Conservation (phyloP, 2,797 vertebrate genomes). For the Novumbra hubbsi region DNA sequence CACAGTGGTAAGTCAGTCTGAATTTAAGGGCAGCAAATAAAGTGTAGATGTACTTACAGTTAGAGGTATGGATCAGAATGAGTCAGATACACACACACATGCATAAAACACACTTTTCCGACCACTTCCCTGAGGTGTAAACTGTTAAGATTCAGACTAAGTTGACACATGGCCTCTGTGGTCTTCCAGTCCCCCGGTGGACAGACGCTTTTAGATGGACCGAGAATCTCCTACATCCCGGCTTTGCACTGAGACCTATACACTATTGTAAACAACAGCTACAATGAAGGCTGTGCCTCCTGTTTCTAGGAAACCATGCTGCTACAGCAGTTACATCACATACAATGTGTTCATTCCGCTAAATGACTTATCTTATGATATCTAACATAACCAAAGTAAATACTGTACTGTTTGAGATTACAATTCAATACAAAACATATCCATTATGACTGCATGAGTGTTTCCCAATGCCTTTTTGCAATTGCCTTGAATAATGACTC, state of each 20-base stretch:
- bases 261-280: neutral
- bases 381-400: neutral
- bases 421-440: neutral
- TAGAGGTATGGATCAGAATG: neutral
- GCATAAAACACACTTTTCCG: constrained; percentile 9
- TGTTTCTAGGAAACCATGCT: neutral
- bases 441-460: no score
- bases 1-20: constrained; percentile 20
- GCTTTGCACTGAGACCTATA: neutral
- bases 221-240: neutral
- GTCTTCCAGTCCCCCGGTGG: neutral
- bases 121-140: neutral
- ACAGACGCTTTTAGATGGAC: neutral
- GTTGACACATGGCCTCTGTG: neutral
- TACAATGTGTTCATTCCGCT: neutral
- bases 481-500: no score
- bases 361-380: neutral
- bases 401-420: neutral
- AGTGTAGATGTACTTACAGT: neutral
- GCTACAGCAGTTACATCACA: neutral
- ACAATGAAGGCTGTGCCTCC: neutral
- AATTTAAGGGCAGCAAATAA: constrained; percentile 6
- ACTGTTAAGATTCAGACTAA: neutral
- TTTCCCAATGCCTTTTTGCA: no score
- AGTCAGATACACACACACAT: constrained; percentile 3